Base-by-base conservation (phyloP, 2,113 vertebrate species). In the Puffinus mauretanicus region DNA sequence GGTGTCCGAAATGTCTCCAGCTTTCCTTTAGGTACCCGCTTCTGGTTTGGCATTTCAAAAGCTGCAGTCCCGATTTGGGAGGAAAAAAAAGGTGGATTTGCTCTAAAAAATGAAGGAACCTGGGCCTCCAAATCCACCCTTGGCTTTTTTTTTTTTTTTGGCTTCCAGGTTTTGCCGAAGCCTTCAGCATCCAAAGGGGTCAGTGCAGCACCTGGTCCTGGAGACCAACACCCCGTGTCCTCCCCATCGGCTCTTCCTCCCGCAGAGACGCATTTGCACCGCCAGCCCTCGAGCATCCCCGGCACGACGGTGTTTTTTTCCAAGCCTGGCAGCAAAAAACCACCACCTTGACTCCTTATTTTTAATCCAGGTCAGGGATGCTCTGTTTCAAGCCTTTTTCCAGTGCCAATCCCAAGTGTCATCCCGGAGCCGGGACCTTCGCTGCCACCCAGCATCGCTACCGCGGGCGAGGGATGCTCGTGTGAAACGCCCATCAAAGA, bases 251-350 rank as follows among this genome's bases (percentile, higher is more conserved):
- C 62, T 64, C 61, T 54, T 75, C 44, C 13, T 75, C 61, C 42
- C 2, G 1, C 67, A 47, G 47, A 25, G 49, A 17, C 13, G 36
- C 55, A 14, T 70, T 84, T 79, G 44, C 22, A 38, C 16, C 0
- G 0, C 32, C 60, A 54, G 79, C 38, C 61, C 84, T 75, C 2
- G 0, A 52, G 67, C 73, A 65, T 25, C 49, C n/a, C 47, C 7
- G 18, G 32, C n/a, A 61, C 0, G 0, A n/a, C 0, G 0, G 27
- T n/a, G 29, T 3, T 54, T 66, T 66, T 58, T 71, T 38, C 58
- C 46, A n/a, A 77, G 9, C 70, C 58, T 55, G 46, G 52, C 57
- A 89, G 27, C 58, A 44, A 61, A 93, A 13, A 36, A 32, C 1
- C 26, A 34, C 24, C 12, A 1, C 19, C 21, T 65, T n/a, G 62